Percentiles rank a stretch among this genome's conserved stretches.
Evolutionary conservation across 2,113 vertebrate species (phyloP).

Genomic region (Irena cyanogastra): DNA sequence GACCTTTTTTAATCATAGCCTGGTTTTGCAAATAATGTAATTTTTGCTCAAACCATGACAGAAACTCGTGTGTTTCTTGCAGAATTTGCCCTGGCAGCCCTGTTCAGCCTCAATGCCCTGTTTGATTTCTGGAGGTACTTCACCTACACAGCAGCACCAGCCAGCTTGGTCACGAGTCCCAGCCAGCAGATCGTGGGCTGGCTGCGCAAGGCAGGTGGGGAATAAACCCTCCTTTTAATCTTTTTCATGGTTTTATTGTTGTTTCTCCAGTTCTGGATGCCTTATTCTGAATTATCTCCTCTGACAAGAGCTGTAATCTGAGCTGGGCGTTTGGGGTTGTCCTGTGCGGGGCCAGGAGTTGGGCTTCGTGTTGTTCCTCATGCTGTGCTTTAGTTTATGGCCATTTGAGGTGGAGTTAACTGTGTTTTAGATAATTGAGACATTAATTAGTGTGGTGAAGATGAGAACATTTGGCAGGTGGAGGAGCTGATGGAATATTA

Average conservation of each 20-base stretch:
- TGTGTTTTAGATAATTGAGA: background rate
- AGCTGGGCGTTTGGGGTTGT: background rate
- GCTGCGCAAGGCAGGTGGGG: constrained; percentile 71
- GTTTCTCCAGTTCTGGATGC: background rate
- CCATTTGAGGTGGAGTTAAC: background rate
- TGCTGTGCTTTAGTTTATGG: background rate
- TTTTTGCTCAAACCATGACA: background rate
- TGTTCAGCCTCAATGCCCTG: constrained; percentile 92
- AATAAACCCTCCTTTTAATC: rapidly evolving
- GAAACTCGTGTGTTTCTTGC: background rate
- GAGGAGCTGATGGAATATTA: background rate
- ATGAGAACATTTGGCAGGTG: too few relatives aligned
- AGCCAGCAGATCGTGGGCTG: constrained; percentile 86
- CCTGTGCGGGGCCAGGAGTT: background rate
- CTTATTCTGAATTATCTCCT: background rate
- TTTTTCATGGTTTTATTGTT: rapidly evolving
- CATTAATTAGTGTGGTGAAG: rapidly evolving
- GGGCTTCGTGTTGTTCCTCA: rapidly evolving
- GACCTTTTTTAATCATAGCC: rapidly evolving
- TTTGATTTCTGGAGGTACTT: constrained; percentile 98
- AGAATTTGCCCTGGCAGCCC: constrained; percentile 83
- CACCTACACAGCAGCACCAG: constrained; percentile 87
- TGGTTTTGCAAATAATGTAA: background rate
- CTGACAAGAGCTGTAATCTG: rapidly evolving
- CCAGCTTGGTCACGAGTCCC: constrained; percentile 78